phyloP scores from a whole-genome alignment of 2,113 vertebrate genomes.

The Cromileptes altivelis region DNA sequence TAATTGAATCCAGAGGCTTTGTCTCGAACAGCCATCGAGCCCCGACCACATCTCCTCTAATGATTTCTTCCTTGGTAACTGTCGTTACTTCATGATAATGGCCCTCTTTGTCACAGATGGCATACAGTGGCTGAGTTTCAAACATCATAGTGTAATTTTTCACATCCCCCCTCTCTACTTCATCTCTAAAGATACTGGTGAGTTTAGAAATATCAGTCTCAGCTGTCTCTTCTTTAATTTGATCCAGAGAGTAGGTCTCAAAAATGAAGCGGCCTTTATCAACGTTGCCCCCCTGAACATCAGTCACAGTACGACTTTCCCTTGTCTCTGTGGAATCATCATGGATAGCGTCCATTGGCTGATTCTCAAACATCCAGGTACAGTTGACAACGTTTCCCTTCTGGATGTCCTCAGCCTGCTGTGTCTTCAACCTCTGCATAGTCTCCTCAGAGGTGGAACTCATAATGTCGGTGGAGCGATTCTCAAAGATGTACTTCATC shows the following conservation, averaged over 20 bases:
- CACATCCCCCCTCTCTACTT: slow-evolving; percentile 89
- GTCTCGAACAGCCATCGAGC: slow-evolving; percentile 96
- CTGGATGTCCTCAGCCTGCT: slow-evolving; percentile 90
- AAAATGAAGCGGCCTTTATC: slow-evolving; percentile 91
- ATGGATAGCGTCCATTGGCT: slow-evolving; percentile 88
- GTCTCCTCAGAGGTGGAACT: slow-evolving; percentile 89
- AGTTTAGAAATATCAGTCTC: slow-evolving; percentile 77
- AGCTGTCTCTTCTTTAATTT: slow-evolving; percentile 88
- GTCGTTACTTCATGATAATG: slow-evolving; percentile 94
- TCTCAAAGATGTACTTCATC: slow-evolving; percentile 93
- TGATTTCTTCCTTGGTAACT: slow-evolving; percentile 93
- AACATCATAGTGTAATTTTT: slow-evolving; percentile 95
- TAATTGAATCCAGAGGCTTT: slow-evolving; percentile 92
- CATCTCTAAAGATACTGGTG: slow-evolving; percentile 81
- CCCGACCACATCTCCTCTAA: slow-evolving; percentile 91
- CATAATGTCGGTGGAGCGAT: slow-evolving; percentile 89
- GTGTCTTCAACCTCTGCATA: slow-evolving; percentile 87
- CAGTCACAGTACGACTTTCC: slow-evolving; percentile 85
- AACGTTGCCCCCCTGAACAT: slow-evolving; percentile 91
- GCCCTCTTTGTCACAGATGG: slow-evolving; percentile 91
- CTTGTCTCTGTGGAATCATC: slow-evolving; percentile 75
- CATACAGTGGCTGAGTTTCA: slow-evolving; percentile 93
- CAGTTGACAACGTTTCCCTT: slow-evolving; percentile 90
- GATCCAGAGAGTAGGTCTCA: slow-evolving; percentile 91
- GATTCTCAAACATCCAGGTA: slow-evolving; percentile 93